Percentiles rank a stretch among this genome's conserved stretches.
Evolutionary conservation across 2,113 vertebrate species (phyloP).

Genomic region (Oriolus oriolus): DNA sequence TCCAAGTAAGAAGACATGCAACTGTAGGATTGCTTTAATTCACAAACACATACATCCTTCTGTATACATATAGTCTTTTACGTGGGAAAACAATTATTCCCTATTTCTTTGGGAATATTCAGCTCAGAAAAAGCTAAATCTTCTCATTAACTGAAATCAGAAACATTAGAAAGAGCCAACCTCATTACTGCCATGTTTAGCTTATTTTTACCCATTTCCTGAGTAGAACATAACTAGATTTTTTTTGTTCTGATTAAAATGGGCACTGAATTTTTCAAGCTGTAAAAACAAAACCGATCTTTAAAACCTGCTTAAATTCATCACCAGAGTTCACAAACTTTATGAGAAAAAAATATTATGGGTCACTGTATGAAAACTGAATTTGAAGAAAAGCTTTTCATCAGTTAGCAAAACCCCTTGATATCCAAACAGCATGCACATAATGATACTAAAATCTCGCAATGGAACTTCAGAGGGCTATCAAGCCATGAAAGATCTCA

Average conservation of each 20-base stretch:
- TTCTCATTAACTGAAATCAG: neutral
- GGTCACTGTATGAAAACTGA: slow-evolving; percentile 43
- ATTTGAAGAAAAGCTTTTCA: slow-evolving; percentile 44
- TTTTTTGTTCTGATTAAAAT: slow-evolving; percentile 6
- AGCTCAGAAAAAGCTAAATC: neutral
- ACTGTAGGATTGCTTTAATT: neutral
- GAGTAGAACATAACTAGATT: neutral
- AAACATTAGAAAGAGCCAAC: slow-evolving; percentile 10
- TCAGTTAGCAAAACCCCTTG: slow-evolving; percentile 46
- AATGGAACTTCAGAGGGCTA: slow-evolving; percentile 66
- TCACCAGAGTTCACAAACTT: slow-evolving; percentile 14
- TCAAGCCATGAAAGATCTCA: slow-evolving; percentile 57
- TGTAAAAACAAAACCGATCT: slow-evolving; percentile 7
- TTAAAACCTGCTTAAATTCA: neutral
- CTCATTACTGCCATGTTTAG: slow-evolving; percentile 8
- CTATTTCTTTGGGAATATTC: neutral
- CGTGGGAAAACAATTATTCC: neutral
- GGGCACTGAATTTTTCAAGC: neutral
- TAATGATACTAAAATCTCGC: slow-evolving; percentile 63
- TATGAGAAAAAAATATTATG: slow-evolving; percentile 28
- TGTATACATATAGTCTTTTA: neutral
- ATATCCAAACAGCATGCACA: slow-evolving; percentile 30
- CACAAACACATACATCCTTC: neutral
- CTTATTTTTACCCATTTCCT: slow-evolving; percentile 18
- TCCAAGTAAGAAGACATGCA: neutral